A percentile compares a stretch with the other conserved stretches of the same genome.
Evolutionary conservation across 2,797 vertebrate genomes (phyloP).

Genomic region (Delichon dasypus): DNA sequence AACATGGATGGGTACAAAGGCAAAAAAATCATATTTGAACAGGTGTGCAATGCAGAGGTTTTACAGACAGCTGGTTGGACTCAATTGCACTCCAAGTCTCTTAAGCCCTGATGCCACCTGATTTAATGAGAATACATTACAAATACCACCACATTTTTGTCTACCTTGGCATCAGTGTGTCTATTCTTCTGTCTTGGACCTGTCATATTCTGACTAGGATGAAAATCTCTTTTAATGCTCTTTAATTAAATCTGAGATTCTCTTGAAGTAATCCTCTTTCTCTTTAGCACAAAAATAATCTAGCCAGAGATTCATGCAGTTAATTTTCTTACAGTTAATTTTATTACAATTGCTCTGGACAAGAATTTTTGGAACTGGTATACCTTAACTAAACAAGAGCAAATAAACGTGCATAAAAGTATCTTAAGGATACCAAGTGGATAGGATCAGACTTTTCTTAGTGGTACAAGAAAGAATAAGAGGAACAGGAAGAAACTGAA

Average conservation of each 20-base stretch:
- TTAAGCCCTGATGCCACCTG: conserved; percentile 41
- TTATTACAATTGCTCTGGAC: neutral
- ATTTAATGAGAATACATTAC: conserved; percentile 48
- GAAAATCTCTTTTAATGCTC: neutral
- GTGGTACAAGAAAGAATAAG: neutral
- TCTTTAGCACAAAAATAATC: neutral
- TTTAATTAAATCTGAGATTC: neutral
- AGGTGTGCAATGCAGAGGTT: conserved; percentile 58
- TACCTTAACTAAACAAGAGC: neutral
- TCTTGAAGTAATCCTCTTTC: neutral
- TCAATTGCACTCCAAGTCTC: conserved; percentile 48
- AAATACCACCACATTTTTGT: conserved; percentile 62
- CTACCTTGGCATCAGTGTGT: conserved; percentile 31
- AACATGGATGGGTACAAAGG: neutral
- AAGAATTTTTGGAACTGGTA: neutral
- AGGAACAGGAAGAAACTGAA: neutral
- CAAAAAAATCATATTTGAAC: conserved; percentile 46
- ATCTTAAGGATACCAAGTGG: neutral
- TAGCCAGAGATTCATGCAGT: neutral
- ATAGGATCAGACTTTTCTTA: neutral
- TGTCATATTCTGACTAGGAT: neutral
- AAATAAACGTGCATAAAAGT: neutral
- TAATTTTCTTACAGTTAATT: neutral
- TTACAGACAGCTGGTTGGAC: conserved; percentile 67
- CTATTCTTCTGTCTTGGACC: conserved; percentile 39